Base-by-base conservation (phyloP, 2,888 invertebrate species). In the Lithophane ornitopus region DNA sequence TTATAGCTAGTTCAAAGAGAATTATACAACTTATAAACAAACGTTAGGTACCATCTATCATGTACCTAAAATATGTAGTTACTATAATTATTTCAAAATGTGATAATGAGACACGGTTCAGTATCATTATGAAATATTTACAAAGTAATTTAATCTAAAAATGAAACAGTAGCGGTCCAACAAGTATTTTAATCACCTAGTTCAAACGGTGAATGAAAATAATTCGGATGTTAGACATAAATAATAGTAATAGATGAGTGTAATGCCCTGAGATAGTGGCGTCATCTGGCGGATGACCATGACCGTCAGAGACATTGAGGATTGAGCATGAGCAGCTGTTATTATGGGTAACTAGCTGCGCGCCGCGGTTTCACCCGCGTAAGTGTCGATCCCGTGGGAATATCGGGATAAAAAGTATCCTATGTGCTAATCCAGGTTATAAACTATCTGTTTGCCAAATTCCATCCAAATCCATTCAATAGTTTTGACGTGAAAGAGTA, bases 161-260 rank as follows among this genome's bases (percentile, higher is more conserved):
- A 65, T 54, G 4, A 8, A 56, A 34, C 1, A 16, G 16, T n/a
- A 14, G 39, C 14, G 28, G 1, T 41, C 54, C 74, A 61, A 16
- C 3, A 63, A 56, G 14, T n/a, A 69, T 70, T 78, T 79, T 54
- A 63, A 63, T 34, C 34, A 56, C n/a, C 12, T 44, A 65, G 67
- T 69, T 66, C 74, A 74, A 80, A 80, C 80, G 44, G n/a, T 26
- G 1, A 41, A 44, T 14, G 3, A 49, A 46, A 63, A 14, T 70
- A 63, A 84, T 61, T 84, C 28, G 22, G n/a, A 65, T 39, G 28
- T 16, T 39, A 63, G 9, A 49, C 34, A n/a, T 63, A 49, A 70
- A 68, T 78, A 34, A 41, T 81, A 46, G 28, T 52, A 28, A 70
- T 62, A 59, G 41, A 79, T 58, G 74, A 56, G 84, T 34, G 58